Evolutionary conservation across 1,140 invertebrate species (phyloP).

Genomic region (Rhynchophorus ferrugineus): DNA sequence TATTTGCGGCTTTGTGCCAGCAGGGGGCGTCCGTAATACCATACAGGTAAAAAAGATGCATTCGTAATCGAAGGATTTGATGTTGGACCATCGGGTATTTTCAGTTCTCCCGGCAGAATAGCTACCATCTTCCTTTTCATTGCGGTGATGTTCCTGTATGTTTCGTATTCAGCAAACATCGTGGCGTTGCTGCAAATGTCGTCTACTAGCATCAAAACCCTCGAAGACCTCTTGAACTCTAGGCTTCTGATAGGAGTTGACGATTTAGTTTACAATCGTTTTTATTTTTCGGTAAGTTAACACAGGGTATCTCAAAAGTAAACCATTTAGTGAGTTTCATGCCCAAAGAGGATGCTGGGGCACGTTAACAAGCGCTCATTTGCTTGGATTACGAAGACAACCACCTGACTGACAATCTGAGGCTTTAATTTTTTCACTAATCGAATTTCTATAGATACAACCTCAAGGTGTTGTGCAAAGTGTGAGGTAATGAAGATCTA

Average conservation of each 20-base stretch:
- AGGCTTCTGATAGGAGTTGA: slow-evolving; percentile 53
- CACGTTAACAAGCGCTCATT: too few species aligned
- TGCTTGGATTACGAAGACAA: too few species aligned
- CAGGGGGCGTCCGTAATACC: slow-evolving; percentile 46
- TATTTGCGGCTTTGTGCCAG: slow-evolving; percentile 52
- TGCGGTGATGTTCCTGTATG: slow-evolving; percentile 46
- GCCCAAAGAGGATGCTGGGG: too few species aligned
- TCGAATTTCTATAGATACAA: too few species aligned
- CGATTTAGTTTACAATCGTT: slow-evolving; percentile 55
- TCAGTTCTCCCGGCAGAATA: slow-evolving; percentile 39
- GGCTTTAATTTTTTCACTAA: too few species aligned
- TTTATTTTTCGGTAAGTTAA: slow-evolving; percentile 53
- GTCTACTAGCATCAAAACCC: slow-evolving; percentile 49
- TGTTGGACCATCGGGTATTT: too few species aligned
- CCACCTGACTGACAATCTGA: too few species aligned
- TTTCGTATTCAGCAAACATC: slow-evolving; percentile 59
- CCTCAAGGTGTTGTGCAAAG: too few species aligned
- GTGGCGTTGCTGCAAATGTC: slow-evolving; percentile 57
- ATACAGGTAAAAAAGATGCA: slow-evolving; percentile 31
- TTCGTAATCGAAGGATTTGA: too few species aligned
- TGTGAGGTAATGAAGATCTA: too few species aligned
- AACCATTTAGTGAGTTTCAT: too few species aligned
- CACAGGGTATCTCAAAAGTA: too few species aligned
- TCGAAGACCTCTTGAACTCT: slow-evolving; percentile 52
- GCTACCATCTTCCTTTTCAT: slow-evolving; percentile 47